Base-by-base conservation (phyloP, 2,888 invertebrate genomes). In the Hirtodrosophila duncani region DNA sequence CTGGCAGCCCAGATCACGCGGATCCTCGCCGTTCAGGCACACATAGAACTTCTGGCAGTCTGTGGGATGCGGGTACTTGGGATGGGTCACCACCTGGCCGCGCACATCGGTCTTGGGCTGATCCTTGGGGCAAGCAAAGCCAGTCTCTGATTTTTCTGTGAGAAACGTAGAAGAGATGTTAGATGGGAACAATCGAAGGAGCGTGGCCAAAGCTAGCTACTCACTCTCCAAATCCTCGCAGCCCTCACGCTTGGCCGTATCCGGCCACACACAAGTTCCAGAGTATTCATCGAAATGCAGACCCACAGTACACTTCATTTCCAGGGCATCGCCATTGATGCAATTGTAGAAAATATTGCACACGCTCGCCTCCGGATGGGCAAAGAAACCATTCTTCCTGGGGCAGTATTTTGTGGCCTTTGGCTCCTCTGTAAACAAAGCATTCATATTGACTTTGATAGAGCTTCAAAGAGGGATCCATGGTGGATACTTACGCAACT, bases 41-140 rank as follows among this genome's bases (percentile, higher is more conserved):
- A 96, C 95, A 87, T 95, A 96, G 91, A 96, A 96, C 80, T 94
- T 92, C 86, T 95, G 94, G 88, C 96, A 97, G 87, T 97, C 96
- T 20, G 90, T 91, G 24, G 94, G 93, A 88, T 96, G 94, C 1
- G 95, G 89, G 87, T 90, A 96, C 86, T 94, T 94, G 13, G 95
- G 95, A 88, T 96, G 96, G 16, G 94, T 91, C 3, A 94, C 91
- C 4, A 89, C 84, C 83, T 92, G 92, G 14, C 95, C 95, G 65
- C 90, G 90, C 8, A 89, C 85, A 81, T 93, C 93, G 0, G 90
- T 88, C 62, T 85, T 85, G 56, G 88, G 88, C 27, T 88, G 88
- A 21, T 91, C 91, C 83, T 91, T 92, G 61, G 96, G 96, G 86
- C 96, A 97, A 75, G 91, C 90, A 86, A 96, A 96, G 33, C 95